These are phyloP conservation scores for Orthosia cruda DNA, from an alignment of 2,888 invertebrate species.

Conservation along the genomic window DNA sequence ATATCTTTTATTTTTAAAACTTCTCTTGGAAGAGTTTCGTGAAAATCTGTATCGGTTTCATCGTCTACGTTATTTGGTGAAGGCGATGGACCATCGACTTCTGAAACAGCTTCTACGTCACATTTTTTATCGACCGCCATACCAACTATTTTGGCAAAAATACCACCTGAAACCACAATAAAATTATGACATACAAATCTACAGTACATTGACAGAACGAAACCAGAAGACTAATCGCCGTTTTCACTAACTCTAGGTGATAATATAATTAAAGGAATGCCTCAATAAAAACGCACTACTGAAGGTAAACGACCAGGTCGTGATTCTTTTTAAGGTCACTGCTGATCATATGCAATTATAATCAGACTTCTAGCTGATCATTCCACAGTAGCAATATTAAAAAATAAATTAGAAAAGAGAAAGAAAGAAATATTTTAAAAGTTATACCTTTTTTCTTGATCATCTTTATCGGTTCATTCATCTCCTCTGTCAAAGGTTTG, in stretches of 20 bases:
- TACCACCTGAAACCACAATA: conserved; percentile 82
- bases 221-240: not conserved
- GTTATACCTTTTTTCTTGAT: conserved; percentile 82
- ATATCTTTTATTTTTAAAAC: conserved; percentile 91
- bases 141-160: conserved; percentile 92
- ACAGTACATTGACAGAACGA: not conserved
- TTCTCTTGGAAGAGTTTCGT: conserved; percentile 93
- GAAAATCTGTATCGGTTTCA: conserved; percentile 94
- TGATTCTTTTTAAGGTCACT: not conserved
- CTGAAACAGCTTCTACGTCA: conserved; percentile 90
- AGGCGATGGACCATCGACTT: conserved; percentile 74
- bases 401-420: not conserved
- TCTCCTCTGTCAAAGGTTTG: conserved; percentile 81
- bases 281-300: no score
- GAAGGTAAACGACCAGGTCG: no score
- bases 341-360: not conserved
- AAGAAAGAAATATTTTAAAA: not conserved
- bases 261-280: no score
- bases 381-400: not conserved
- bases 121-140: conserved; percentile 92
- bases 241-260: not conserved
- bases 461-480: conserved; percentile 75
- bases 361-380: not conserved
- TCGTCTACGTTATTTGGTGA: conserved; percentile 90
- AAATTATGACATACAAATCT: no score